These are phyloP conservation scores for Nephrotoma flavescens DNA, from an alignment of 2,888 invertebrate species.

Conservation along the genomic window DNA sequence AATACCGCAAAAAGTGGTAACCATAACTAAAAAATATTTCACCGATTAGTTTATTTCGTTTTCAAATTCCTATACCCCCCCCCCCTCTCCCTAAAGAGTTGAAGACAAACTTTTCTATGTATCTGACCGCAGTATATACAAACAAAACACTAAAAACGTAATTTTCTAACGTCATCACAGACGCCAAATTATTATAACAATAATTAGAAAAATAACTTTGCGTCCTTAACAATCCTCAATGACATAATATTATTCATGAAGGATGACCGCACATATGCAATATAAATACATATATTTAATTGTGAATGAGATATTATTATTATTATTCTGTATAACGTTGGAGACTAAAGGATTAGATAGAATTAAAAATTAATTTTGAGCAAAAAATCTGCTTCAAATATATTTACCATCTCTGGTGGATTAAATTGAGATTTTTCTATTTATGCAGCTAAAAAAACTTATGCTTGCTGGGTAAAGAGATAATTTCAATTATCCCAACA, in stretches of 20 bases:
- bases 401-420: not conserved
- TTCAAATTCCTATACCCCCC: not conserved
- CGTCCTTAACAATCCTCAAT: not conserved
- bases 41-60: not conserved
- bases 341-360: not conserved
- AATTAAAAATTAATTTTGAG: not conserved
- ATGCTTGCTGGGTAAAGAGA: not conserved
- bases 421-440: not conserved
- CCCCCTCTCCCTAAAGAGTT: not conserved
- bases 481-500: not conserved
- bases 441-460: not conserved
- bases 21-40: not conserved
- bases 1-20: not conserved
- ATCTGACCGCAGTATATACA: not conserved
- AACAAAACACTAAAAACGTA: not conserved
- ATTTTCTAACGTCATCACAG: not conserved
- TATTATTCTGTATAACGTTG: not conserved
- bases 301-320: not conserved
- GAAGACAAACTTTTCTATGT: not conserved
- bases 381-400: not conserved
- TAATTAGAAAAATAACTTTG: not conserved
- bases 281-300: not conserved
- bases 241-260: not conserved
- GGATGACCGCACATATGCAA: not conserved
- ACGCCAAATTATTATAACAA: not conserved